Base-by-base conservation (phyloP, 2,113 vertebrate species). In the Poeciliopsis prolifica region DNA sequence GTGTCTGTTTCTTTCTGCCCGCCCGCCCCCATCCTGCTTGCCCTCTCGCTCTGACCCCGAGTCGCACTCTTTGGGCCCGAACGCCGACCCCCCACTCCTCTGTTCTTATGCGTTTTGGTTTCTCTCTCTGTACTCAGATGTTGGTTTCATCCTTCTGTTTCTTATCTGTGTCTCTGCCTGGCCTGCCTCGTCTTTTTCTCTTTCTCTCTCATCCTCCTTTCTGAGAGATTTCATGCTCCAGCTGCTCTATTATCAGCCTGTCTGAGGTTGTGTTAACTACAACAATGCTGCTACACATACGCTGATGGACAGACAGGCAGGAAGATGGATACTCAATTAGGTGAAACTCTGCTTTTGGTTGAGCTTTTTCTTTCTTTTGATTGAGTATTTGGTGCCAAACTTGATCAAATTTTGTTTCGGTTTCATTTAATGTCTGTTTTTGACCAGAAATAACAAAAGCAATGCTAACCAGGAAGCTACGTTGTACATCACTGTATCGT, bases 221-320 rank as follows among this genome's bases (percentile, higher is more conserved):
- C 85, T 88, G 44, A 88, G 83, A 82, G 92, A 90, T 93, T 93
- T 93, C 89, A 93, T 88, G 92, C 92, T 88, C 90, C 88, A 89
- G 87, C 90, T 91, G 88, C 83, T 85, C 92, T 69, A 83, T 93
- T 93, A 87, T 93, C 31, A 74, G 80, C 87, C 82, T 78, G 85
- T 88, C 86, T 85, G 85, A 90, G 89, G 87, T 91, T 87, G 76
- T 87, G 84, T 91, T 91, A 88, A 85, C 89, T 80, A 82, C 86
- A 83, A 91, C 89, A 88, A 91, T 86, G 80, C 87, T 2, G 71
- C 83, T 78, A 78, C 88, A 87, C 84, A 90, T 40, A 70, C 86
- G 77, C 76, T 63, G 77, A 83, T 75, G 51, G 83, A 90, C 73
- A 68, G 74, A 88, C 61, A 75, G 72, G 66, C 35, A 68, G 77